These are phyloP conservation scores for Neofelis nebulosa DNA, from an alignment of 2,113 vertebrate species.

Conservation along the genomic window DNA sequence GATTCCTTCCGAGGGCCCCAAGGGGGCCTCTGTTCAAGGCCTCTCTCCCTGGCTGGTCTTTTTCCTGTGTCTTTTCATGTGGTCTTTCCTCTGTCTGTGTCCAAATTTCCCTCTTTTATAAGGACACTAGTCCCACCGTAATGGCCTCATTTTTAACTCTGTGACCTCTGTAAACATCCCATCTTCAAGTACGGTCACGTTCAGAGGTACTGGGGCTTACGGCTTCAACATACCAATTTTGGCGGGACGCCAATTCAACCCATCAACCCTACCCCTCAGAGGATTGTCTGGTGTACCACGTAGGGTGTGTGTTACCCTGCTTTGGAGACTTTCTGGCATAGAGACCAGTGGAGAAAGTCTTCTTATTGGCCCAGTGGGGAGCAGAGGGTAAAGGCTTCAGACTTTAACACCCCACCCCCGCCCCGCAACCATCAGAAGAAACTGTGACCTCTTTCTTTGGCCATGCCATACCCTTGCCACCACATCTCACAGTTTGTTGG, in stretches of 20 bases:
- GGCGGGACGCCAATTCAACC: neutral
- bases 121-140: neutral
- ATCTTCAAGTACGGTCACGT: neutral
- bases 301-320: neutral
- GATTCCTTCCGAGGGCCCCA: neutral
- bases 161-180: neutral
- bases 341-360: neutral
- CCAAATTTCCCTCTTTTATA: neutral
- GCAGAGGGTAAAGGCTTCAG: neutral
- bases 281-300: neutral
- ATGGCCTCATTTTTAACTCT: neutral
- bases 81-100: neutral
- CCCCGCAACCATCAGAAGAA: neutral
- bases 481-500: neutral
- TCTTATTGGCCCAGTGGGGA: neutral
- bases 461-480: neutral
- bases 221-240: neutral
- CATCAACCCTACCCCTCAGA: neutral
- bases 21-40: neutral
- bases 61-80: neutral
- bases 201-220: neutral
- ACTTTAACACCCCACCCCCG: neutral
- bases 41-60: neutral
- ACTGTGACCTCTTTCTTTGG: neutral
- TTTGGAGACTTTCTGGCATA: neutral